Percentiles rank a stretch among this genome's conserved stretches.
Evolutionary conservation across 2,888 invertebrate species (phyloP).

Genomic region (Nymphalis polychloros): DNA sequence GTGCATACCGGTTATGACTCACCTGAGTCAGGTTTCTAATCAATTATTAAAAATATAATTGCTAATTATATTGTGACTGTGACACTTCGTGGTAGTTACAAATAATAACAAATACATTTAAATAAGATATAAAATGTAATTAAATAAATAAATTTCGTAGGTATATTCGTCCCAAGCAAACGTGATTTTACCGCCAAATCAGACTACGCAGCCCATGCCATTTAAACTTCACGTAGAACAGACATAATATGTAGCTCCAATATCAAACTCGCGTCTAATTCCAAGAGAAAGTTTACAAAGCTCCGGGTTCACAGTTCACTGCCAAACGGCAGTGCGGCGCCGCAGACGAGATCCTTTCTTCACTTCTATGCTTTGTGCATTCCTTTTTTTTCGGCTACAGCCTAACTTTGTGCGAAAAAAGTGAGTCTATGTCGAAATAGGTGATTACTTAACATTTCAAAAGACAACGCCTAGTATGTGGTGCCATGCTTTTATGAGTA

Average conservation of each 20-base stretch:
- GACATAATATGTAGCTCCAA: background rate
- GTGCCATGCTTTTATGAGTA: background rate
- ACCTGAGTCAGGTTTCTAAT: too few relatives aligned
- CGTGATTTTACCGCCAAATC: background rate
- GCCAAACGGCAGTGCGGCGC: conserved; percentile 18
- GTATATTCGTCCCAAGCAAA: too few relatives aligned
- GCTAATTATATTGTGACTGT: too few relatives aligned
- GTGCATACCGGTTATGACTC: too few relatives aligned
- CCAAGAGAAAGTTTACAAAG: conserved; percentile 23
- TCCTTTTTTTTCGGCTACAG: conserved; percentile 13
- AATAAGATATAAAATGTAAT: too few relatives aligned
- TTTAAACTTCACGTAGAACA: background rate
- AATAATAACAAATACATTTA: too few relatives aligned
- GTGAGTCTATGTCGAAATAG: conserved; percentile 12
- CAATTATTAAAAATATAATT: too few relatives aligned
- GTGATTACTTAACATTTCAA: conserved; percentile 19
- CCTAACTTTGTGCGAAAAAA: conserved; percentile 11
- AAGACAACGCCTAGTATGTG: background rate
- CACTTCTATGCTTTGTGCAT: conserved; percentile 12
- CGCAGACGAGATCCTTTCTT: conserved; percentile 24
- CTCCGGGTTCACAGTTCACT: conserved; percentile 15
- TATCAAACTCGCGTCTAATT: conserved; percentile 5
- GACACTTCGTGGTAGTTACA: too few relatives aligned
- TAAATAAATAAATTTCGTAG: too few relatives aligned
- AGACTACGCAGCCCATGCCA: background rate